A percentile compares a stretch with the other conserved stretches of the same genome.
These are phyloP conservation scores for Philaethria dido DNA, from an alignment of 2,888 invertebrate species.

Conservation along the genomic window DNA sequence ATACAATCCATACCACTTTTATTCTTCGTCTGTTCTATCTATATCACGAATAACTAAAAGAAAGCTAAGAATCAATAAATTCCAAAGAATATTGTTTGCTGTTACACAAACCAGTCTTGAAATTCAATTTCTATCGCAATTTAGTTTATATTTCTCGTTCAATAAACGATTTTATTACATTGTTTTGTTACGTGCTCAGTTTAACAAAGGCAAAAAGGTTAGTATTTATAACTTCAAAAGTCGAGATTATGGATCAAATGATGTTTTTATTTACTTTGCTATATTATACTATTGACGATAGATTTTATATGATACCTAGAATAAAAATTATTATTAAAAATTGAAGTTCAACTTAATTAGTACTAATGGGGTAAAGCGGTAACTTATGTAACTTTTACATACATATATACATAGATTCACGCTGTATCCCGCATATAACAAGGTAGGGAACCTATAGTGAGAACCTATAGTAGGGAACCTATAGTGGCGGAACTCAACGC, in stretches of 20 bases:
- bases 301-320: too few relatives aligned
- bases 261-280: slow-evolving; percentile 16
- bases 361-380: too few relatives aligned
- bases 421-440: too few relatives aligned
- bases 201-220: slow-evolving; percentile 35
- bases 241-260: slow-evolving; percentile 26
- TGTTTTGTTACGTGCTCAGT: slow-evolving; percentile 39
- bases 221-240: slow-evolving; percentile 24
- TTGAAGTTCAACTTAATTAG: too few relatives aligned
- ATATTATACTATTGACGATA: background rate
- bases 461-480: too few relatives aligned
- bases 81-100: slow-evolving; percentile 52
- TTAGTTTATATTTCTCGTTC: slow-evolving; percentile 42
- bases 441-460: too few relatives aligned
- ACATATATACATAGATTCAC: too few relatives aligned
- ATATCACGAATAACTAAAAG: slow-evolving; percentile 29
- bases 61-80: slow-evolving; percentile 51
- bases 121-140: slow-evolving; percentile 51
- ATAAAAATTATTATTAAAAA: too few relatives aligned
- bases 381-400: too few relatives aligned
- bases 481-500: too few relatives aligned
- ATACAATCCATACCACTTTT: background rate
- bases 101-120: slow-evolving; percentile 49
- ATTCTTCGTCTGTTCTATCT: background rate
- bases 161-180: slow-evolving; percentile 39